phyloP scores from a whole-genome alignment of 2,113 vertebrate species.

The Lasiurus borealis region DNA sequence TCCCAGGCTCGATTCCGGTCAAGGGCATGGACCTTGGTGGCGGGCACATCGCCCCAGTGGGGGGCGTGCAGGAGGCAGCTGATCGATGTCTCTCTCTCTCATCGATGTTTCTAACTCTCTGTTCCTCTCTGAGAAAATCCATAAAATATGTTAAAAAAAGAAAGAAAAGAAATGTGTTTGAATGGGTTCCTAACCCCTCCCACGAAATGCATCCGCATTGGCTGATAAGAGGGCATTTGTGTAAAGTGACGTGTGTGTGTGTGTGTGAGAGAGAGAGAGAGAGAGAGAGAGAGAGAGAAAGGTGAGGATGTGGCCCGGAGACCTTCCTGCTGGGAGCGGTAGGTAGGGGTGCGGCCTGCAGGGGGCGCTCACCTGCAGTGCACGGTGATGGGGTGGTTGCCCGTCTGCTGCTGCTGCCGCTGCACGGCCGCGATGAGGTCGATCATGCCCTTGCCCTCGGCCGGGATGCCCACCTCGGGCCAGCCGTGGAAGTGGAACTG shows the following conservation, averaged over 20 bases:
- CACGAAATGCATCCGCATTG: fast-evolving
- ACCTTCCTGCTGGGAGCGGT: no score
- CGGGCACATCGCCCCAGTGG: no score
- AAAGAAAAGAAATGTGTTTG: not conserved
- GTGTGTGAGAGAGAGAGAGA: no score
- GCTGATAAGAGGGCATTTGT: not conserved
- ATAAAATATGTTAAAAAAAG: no score
- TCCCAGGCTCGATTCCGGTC: no score
- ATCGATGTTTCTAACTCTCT: no score
- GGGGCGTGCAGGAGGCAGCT: no score
- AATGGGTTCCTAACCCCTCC: not conserved
- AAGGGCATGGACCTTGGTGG: no score
- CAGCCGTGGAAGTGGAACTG: constrained; percentile 99
- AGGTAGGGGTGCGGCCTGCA: fast-evolving
- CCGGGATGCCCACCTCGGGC: constrained; percentile 97
- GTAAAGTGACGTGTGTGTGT: fast-evolving
- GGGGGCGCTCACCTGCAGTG: constrained; percentile 94
- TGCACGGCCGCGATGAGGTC: constrained; percentile 98
- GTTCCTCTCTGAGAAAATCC: no score
- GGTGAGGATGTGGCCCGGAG: no score
- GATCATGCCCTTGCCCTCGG: constrained; percentile 98
- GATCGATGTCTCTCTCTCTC: no score
- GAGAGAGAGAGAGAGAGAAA: no score
- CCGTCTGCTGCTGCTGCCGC: constrained; percentile 98
- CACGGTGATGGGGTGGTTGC: constrained; percentile 97